These are phyloP conservation scores for Anthonomus grandis DNA, from an alignment of 1,140 invertebrate species.

Conservation along the genomic window DNA sequence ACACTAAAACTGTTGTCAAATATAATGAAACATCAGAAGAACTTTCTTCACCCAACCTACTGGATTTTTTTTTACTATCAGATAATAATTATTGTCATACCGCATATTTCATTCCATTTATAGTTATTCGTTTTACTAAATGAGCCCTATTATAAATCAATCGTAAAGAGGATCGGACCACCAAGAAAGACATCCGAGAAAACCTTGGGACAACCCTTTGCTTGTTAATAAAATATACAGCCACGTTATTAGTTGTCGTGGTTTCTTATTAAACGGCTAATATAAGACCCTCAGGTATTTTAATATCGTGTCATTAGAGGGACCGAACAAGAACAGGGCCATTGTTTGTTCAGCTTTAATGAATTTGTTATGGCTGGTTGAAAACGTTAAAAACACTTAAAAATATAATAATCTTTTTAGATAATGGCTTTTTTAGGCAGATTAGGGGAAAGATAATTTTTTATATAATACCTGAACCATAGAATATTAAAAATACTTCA, in stretches of 20 bases:
- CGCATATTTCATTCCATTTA: no score
- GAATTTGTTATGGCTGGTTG: neutral
- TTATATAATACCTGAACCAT: no score
- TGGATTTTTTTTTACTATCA: no score
- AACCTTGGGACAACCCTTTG: slow-evolving; percentile 20
- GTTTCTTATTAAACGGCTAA: slow-evolving; percentile 19
- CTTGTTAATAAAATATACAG: slow-evolving; percentile 17
- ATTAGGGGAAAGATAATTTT: no score
- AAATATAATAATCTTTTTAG: neutral
- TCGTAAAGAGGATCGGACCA: slow-evolving; percentile 19
- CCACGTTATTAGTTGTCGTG: slow-evolving; percentile 16
- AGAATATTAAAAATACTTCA: no score
- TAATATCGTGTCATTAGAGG: slow-evolving; percentile 19
- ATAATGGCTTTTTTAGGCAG: no score
- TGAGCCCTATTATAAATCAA: slow-evolving; percentile 24
- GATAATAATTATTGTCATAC: no score
- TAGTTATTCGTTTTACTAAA: slow-evolving; percentile 18
- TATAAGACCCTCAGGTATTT: slow-evolving; percentile 16
- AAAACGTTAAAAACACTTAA: slow-evolving; percentile 1
- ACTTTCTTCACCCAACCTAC: neutral
- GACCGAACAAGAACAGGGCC: neutral
- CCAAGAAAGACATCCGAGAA: slow-evolving; percentile 17
- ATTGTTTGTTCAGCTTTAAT: slow-evolving; percentile 11
- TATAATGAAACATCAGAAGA: neutral
- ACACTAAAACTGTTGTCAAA: neutral